These are phyloP conservation scores for Cotesia typhae DNA, from an alignment of 1,140 invertebrate species.

Conservation along the genomic window DNA sequence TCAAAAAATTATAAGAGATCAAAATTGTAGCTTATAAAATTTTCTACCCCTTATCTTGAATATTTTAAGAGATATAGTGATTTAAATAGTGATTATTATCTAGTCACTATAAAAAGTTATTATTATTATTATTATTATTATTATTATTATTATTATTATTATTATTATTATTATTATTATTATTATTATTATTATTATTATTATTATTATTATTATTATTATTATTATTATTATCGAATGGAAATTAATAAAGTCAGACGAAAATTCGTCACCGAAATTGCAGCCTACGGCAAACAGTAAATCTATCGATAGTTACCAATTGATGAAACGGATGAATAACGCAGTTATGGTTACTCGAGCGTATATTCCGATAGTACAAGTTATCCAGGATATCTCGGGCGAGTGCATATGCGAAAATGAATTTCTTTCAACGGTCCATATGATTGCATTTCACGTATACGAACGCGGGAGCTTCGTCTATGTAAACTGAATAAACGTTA, in stretches of 20 bases:
- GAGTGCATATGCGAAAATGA: constrained; percentile 16
- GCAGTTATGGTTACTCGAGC: constrained; percentile 13
- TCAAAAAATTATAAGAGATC: no score
- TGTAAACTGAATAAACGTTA: constrained; percentile 3
- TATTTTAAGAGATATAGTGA: no score
- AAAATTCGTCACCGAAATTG: neutral
- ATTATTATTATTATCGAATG: no score
- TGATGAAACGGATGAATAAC: constrained; percentile 19
- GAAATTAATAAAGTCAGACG: neutral
- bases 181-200: no score
- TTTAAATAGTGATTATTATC: no score
- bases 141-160: no score
- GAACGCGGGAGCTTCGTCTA: neutral
- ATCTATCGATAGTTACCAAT: neutral
- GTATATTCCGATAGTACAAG: constrained; percentile 14
- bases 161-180: no score
- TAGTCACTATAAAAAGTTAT: no score
- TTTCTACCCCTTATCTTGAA: no score
- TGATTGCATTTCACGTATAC: neutral
- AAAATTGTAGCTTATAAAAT: no score
- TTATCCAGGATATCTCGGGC: constrained; percentile 6
- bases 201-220: no score
- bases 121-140: no score
- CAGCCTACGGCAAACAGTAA: neutral
- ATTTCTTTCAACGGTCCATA: neutral